These are phyloP conservation scores for Pipistrellus pipistrellus DNA, from an alignment of 2,797 vertebrate species.

Conservation along the genomic window DNA sequence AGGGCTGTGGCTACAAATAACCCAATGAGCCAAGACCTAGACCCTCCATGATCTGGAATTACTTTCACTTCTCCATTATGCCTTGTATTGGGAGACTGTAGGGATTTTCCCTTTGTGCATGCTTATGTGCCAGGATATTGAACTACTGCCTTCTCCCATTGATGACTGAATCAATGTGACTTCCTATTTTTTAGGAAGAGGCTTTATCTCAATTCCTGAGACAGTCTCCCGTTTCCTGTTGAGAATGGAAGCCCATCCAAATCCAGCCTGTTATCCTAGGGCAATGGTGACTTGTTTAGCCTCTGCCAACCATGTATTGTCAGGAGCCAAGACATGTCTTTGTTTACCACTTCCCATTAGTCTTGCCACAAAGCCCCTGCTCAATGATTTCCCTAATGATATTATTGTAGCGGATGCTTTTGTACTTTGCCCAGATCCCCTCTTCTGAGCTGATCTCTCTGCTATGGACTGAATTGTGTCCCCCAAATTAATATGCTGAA, in stretches of 20 bases:
- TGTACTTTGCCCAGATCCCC: not conserved
- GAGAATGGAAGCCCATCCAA: slow-evolving; percentile 39
- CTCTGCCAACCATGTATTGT: slow-evolving; percentile 38
- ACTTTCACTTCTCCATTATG: not conserved
- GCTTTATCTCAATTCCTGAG: slow-evolving; percentile 50
- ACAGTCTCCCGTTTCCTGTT: slow-evolving; percentile 27
- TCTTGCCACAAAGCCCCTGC: slow-evolving; percentile 18
- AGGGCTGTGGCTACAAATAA: not conserved
- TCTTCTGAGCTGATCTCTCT: not conserved
- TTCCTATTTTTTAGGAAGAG: slow-evolving; percentile 40
- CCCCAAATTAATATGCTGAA: not conserved
- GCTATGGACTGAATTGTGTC: not conserved
- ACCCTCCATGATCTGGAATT: slow-evolving; percentile 5
- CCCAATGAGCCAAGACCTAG: not conserved
- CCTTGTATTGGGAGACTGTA: not conserved
- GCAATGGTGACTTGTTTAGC: not conserved
- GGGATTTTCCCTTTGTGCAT: not conserved
- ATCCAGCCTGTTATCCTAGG: not conserved
- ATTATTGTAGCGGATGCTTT: not conserved
- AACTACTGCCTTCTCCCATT: not conserved
- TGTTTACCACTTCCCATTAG: not conserved
- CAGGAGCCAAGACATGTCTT: not conserved
- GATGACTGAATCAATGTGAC: not conserved
- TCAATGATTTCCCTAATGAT: slow-evolving; percentile 33
- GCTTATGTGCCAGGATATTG: not conserved